Conservation (phyloP, 2,888 invertebrate species). For the Hyposoter didymator region DNA sequence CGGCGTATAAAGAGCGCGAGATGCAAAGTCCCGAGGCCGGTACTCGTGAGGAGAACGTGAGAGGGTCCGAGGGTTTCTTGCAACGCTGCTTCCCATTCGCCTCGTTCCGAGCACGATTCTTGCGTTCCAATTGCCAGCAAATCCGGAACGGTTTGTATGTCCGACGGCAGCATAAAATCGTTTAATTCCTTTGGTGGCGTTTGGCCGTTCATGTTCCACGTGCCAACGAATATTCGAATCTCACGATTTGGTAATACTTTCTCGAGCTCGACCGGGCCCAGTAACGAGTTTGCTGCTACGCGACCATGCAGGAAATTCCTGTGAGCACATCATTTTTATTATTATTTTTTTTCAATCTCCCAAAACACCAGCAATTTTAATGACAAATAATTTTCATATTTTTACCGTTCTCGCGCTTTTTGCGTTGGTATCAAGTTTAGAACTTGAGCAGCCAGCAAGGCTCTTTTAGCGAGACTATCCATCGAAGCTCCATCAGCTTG, state of each 20-base stretch:
- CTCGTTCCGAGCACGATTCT: slow-evolving; percentile 94
- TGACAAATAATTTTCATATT: background rate
- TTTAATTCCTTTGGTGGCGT: slow-evolving; percentile 92
- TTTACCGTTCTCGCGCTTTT: slow-evolving; percentile 91
- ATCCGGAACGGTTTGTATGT: slow-evolving; percentile 94
- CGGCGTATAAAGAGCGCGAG: slow-evolving; percentile 94
- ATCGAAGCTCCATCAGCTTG: slow-evolving; percentile 83
- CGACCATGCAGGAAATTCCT: slow-evolving; percentile 93
- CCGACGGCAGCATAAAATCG: slow-evolving; percentile 94
- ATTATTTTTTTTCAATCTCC: background rate
- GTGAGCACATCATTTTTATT: slow-evolving; percentile 49
- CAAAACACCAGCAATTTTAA: too few relatives aligned
- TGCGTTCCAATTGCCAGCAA: slow-evolving; percentile 97
- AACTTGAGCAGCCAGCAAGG: slow-evolving; percentile 92
- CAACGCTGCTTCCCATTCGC: slow-evolving; percentile 95
- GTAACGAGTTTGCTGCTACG: slow-evolving; percentile 91
- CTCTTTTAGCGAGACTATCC: slow-evolving; percentile 90
- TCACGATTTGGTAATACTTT: slow-evolving; percentile 94
- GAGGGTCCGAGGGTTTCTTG: slow-evolving; percentile 97
- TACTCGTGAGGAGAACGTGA: slow-evolving; percentile 90
- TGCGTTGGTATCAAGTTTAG: slow-evolving; percentile 92
- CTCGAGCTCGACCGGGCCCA: slow-evolving; percentile 94
- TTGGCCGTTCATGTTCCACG: slow-evolving; percentile 99
- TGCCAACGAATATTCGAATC: slow-evolving; percentile 94
- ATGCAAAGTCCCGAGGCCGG: slow-evolving; percentile 90